Base-by-base conservation (phyloP, 2,113 vertebrate species). In the Pipra filicauda region DNA sequence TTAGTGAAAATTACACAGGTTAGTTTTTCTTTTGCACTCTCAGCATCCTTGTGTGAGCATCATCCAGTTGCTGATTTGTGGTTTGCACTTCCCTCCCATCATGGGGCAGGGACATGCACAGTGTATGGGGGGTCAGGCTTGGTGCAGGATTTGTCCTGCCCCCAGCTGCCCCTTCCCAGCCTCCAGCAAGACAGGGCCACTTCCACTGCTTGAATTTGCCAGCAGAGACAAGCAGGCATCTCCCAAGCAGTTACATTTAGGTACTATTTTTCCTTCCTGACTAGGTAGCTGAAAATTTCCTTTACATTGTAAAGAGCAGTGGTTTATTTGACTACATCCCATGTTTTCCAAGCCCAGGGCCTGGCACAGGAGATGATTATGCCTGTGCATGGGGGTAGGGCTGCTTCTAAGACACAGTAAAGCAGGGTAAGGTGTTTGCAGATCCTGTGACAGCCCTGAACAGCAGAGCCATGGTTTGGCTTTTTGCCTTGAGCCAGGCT, bases 71-170 rank as follows among this genome's bases (percentile, higher is more conserved):
- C 48, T 26, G 48, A 11, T 15, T 11, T 21, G 49, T 37, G 41
- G 12, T 69, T 57, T 83, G 28, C 27, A 8, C 41, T 64, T 43
- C 18, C 22, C 30, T 28, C 33, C 27, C 76, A 46, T 10, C 26
- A 3, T 31, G 39, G 15, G 39, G 49, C 51, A 70, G n/a, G 57
- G 41, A 48, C 5, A 13, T 4, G 17, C 44, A 51, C 1, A 18
- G 13, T 6, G 8, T 2, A 22, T 0, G 10, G n/a, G 11, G 6
- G 6, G 22, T 2, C 33, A 37, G 12, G 21, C 19, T 58, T 48
- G 15, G 6, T 49, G 55, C 35, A 39, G 20, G 13, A 12, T 15
- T 44, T 59, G 10, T 54, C 28, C 30, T 87, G 30, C 39, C 30
- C 14, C 22, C 27, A 26, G 0, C 46, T 18, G 21, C 26, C 66